These are phyloP conservation scores for Myiotriccus ornatus DNA, from an alignment of 2,797 vertebrate species.

Conservation along the genomic window DNA sequence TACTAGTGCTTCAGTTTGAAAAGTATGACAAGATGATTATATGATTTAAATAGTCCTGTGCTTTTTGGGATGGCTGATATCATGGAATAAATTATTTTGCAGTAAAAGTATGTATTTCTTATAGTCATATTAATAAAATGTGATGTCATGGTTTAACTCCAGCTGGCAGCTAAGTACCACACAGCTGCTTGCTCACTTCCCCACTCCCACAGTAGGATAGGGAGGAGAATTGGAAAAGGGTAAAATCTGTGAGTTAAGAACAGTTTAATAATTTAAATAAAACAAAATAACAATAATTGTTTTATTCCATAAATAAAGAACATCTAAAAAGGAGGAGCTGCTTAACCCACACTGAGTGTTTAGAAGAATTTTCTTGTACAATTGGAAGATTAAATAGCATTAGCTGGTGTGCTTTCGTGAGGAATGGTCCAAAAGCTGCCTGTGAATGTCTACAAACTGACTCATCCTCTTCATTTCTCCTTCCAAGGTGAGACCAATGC, in stretches of 20 bases:
- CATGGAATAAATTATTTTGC: conserved; percentile 4
- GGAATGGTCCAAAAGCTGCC: background rate
- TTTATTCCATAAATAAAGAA: background rate
- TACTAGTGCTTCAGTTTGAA: conserved; percentile 32
- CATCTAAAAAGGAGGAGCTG: background rate
- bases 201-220: background rate
- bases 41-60: conserved; percentile 11
- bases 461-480: background rate
- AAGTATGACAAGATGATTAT: conserved; percentile 33
- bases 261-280: background rate
- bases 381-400: background rate
- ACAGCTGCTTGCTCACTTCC: background rate
- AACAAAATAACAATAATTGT: background rate
- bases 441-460: background rate
- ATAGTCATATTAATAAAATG: background rate
- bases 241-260: background rate
- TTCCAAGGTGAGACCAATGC: background rate
- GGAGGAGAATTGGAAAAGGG: background rate
- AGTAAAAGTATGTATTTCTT: background rate
- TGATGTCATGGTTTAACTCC: background rate
- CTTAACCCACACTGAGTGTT: background rate
- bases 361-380: background rate
- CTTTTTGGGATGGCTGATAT: background rate
- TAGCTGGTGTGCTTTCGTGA: background rate
- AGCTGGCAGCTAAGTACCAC: background rate